Evolutionary conservation across 1,140 invertebrate species (phyloP).

Genomic region (Drosophila mayri): DNA sequence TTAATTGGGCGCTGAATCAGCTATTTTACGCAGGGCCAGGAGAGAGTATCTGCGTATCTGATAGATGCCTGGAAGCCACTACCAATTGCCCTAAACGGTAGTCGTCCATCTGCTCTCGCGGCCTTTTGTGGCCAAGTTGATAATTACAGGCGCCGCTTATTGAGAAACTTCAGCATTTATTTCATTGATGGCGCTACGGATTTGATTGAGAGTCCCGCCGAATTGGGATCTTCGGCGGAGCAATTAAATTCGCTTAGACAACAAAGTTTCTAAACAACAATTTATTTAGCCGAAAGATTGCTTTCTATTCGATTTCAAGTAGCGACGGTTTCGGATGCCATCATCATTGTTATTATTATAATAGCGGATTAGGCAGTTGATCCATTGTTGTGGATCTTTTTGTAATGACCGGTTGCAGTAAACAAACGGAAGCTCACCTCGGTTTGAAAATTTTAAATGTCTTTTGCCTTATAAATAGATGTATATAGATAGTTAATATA

Average conservation of each 20-base stretch:
- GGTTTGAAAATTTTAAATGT: background rate
- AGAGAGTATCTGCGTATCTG: constrained; percentile 55
- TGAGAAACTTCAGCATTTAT: constrained; percentile 46
- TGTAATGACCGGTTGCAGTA: constrained; percentile 44
- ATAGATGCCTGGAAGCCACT: constrained; percentile 52
- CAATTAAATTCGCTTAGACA: constrained; percentile 76
- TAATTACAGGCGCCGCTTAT: constrained; percentile 82
- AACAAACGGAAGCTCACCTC: constrained; percentile 44
- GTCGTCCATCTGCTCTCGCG: constrained; percentile 67
- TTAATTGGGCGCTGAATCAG: constrained; percentile 81
- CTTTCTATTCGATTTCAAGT: constrained; percentile 50
- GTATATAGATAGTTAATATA: background rate
- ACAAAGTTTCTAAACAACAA: constrained; percentile 48
- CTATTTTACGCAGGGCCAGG: constrained; percentile 58
- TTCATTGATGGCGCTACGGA: constrained; percentile 69
- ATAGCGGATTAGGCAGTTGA: constrained; percentile 67
- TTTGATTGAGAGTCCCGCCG: constrained; percentile 51
- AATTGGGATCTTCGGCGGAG: constrained; percentile 42
- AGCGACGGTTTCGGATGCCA: constrained; percentile 68
- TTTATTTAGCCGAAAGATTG: constrained; percentile 34
- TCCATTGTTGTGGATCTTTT: constrained; percentile 35
- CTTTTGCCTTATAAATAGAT: background rate
- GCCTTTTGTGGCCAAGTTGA: constrained; percentile 56
- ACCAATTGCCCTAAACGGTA: constrained; percentile 81
- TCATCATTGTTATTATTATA: constrained; percentile 63